A percentile compares a stretch with the other conserved stretches of the same genome.
phyloP scores from a whole-genome alignment of 2,888 invertebrate genomes.

The Junonia oenone region DNA sequence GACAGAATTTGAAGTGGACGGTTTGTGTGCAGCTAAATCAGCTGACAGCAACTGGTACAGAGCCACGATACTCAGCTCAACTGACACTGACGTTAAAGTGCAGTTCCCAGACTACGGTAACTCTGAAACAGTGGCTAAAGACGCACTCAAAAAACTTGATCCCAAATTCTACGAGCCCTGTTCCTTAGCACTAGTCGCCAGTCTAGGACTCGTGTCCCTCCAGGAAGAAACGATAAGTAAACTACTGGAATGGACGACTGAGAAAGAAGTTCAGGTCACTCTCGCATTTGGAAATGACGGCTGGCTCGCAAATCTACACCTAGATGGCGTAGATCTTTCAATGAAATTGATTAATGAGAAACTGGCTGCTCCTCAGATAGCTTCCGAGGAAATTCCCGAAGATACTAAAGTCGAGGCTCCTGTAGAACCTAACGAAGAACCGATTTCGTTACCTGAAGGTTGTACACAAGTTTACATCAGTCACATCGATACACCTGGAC shows the following conservation, averaged over 20 bases:
- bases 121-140: conserved; percentile 73
- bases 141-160: conserved; percentile 68
- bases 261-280: conserved; percentile 75
- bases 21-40: conserved; percentile 81
- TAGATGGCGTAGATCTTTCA: conserved; percentile 72
- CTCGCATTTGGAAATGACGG: conserved; percentile 73
- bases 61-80: conserved; percentile 70
- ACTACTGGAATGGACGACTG: conserved; percentile 61
- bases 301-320: conserved; percentile 77
- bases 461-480: conserved; percentile 79
- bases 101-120: conserved; percentile 87
- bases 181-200: conserved; percentile 55
- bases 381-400: conserved; percentile 38
- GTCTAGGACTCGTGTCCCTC: conserved; percentile 58
- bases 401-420: conserved; percentile 42
- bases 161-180: conserved; percentile 65
- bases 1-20: conserved; percentile 65
- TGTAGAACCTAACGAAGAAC: conserved; percentile 47
- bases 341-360: conserved; percentile 67
- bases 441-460: conserved; percentile 52
- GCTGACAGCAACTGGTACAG: conserved; percentile 86
- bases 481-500: conserved; percentile 87
- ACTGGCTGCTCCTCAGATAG: conserved; percentile 52
- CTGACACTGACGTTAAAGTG: conserved; percentile 68
- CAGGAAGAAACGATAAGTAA: conserved; percentile 56